Percentiles rank a stretch among this genome's conserved stretches.
Conservation (phyloP, 2,113 vertebrate species). For the Tenrec ecaudatus region DNA sequence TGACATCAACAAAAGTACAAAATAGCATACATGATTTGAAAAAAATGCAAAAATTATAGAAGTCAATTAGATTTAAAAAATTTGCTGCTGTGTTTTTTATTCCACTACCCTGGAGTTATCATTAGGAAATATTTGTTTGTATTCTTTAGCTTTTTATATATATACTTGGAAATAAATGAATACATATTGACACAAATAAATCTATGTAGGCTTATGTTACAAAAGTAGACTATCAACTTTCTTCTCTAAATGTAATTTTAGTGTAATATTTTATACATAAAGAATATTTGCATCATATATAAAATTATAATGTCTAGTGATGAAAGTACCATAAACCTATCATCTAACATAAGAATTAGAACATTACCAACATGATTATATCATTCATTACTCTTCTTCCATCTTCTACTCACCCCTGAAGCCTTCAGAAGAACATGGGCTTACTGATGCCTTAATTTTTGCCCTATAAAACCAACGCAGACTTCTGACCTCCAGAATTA, state of each 20-base stretch:
- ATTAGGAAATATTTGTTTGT: background rate
- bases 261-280: background rate
- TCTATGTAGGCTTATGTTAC: background rate
- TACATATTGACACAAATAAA: background rate
- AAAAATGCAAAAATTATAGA: background rate
- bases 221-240: background rate
- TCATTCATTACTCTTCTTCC: background rate
- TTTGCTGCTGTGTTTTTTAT: background rate
- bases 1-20: background rate
- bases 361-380: background rate
- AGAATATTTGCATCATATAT: background rate
- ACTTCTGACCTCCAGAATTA: too few relatives aligned
- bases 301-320: background rate
- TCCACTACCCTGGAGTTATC: background rate
- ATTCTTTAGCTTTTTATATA: background rate
- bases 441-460: too few relatives aligned
- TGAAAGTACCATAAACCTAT: too few relatives aligned
- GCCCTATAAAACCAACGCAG: too few relatives aligned
- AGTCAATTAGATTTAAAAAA: background rate
- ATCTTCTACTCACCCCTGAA: background rate
- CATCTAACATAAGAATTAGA: background rate
- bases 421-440: too few relatives aligned
- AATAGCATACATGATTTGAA: slow-evolving; percentile 18
- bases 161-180: slow-evolving; percentile 20
- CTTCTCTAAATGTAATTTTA: background rate